These are phyloP conservation scores for Aurelia sp. DNA, from an alignment of 30 jellyfish, hydroid and myxozoan species.

Conservation along the genomic window DNA sequence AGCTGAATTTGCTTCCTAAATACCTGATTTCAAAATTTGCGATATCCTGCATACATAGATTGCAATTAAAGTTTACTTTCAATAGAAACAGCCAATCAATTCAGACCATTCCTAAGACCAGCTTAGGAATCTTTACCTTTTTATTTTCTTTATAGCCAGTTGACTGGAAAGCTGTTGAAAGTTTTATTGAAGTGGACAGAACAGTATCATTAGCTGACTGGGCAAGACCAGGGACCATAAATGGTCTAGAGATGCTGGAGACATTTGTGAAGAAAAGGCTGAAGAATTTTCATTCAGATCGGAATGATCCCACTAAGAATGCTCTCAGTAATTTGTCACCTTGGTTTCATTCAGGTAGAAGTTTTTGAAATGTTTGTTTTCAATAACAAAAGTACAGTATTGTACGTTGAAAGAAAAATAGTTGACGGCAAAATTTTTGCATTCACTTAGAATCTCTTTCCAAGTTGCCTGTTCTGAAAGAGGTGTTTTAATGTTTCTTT, in stretches of 20 bases:
- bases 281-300: slow-evolving; percentile 41
- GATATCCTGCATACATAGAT: too few relatives aligned
- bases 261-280: slow-evolving; percentile 47
- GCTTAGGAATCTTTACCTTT: neutral
- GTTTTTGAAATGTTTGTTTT: neutral
- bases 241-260: slow-evolving; percentile 65
- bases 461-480: too few relatives aligned
- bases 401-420: too few relatives aligned
- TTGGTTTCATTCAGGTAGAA: slow-evolving; percentile 82
- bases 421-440: too few relatives aligned
- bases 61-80: too few relatives aligned
- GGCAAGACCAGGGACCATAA: slow-evolving; percentile 81
- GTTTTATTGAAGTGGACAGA: slow-evolving; percentile 49
- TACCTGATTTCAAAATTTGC: too few relatives aligned
- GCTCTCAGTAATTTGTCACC: slow-evolving; percentile 82
- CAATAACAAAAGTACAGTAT: too few relatives aligned
- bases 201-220: slow-evolving; percentile 39
- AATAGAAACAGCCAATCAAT: too few relatives aligned
- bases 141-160: slow-evolving; percentile 20
- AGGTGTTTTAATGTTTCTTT: too few relatives aligned
- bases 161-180: slow-evolving; percentile 49
- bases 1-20: too few relatives aligned
- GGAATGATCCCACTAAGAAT: slow-evolving; percentile 82
- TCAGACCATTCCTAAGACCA: too few relatives aligned
- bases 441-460: too few relatives aligned